Base-by-base conservation (phyloP, 2,888 invertebrate genomes). In the Chrysotoxum bicinctum region DNA sequence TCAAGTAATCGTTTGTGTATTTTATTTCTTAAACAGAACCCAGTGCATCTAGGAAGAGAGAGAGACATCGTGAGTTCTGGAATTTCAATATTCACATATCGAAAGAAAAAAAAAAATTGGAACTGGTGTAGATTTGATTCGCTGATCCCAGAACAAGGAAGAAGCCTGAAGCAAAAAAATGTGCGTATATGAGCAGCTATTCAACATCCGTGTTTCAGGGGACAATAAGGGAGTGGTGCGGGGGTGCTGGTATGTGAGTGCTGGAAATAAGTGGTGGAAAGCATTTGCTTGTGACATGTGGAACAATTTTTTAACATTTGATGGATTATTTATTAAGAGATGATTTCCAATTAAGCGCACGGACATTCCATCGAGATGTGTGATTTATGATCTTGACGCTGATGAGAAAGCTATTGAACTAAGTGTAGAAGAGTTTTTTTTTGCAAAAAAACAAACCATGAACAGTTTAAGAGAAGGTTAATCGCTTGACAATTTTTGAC, bases 241-340 rank as follows among this genome's bases (percentile, higher is more conserved):
- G 64, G 50, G 26, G 69, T 23, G n/a, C 9, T 4, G 8, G 62
- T 37, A 21, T 58, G 19, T 32, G 12, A 64, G 30, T 19, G 45
- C 12, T 66, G 48, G 6, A 14, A 10, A 37, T 48, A 50, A 37
- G 35, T 14, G 50, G 50, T n/a, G 35, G 48, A 62, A 62, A 45
- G 16, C 64, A 64, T 64, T 62, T 64, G 4, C 30, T 60, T 72
- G 40, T 78, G 77, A 66, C 75, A 75, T 84, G 40, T 75, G 66
- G 43, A 62, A 68, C 52, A 45, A 72, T 75, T 79, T 75, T 79
- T 75, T 48, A 64, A 45, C 64, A 68, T 76, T 68, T 82, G 80
- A 80, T 82, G 70, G 72, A 77, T 77, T 64, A 82, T 72, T 77
- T 72, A 73, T 82, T 73, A 72, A 68, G 56, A 76, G 48, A 76